Evolutionary conservation across 1,140 invertebrate species (phyloP), one percentile per base, ranked within the genome.

Genomic region (Drosophila burlai): DNA sequence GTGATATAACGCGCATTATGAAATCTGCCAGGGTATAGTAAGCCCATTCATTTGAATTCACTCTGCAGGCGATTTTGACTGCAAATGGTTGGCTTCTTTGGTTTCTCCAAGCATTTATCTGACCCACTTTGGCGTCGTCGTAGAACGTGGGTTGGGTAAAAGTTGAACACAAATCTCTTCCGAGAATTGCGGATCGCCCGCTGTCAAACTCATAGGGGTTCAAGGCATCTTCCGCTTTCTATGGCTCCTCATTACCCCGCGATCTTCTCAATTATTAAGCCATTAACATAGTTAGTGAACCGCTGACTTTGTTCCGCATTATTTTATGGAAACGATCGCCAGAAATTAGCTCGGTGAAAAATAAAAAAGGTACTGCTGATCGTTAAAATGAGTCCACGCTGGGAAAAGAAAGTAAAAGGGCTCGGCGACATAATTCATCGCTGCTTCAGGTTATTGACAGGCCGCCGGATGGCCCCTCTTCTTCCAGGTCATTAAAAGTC

Each of bases 401-500:
- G 69, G 45, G 59, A 83, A 90, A 90, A 89, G 85, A 89, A 89
- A 89, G 84, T 89, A 84, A 90, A 84, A 90, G 75, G 84, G 85
- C 47, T 58, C 63, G 72, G 85, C 73, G 69, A 89, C 76, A 86
- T 89, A 89, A 84, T 68, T 89, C 77, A 89, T 78, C 58, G 58
- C 57, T 57, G 58, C 52, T 52, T 64, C 52, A 49, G 67, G 31
- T 64, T 87, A 87, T 87, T 90, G 84, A 84, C 84, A 81, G 77
- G 55, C 50, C 34, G 38, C 42, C 60, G 54, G 60, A 76, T 42
- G 45, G 50, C 45, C 58, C n/a, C 43, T 47, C 50, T 38, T 63
- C 54, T 64, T 62, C 40, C 36, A 60, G 73, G 64, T 62, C 75
- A 78, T 78, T 79, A 80, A 80, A 79, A 79, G 38, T 79, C 72